Evolutionary conservation across 2,113 vertebrate genomes (phyloP).

Genomic region (Paradoxurus hermaphroditus): DNA sequence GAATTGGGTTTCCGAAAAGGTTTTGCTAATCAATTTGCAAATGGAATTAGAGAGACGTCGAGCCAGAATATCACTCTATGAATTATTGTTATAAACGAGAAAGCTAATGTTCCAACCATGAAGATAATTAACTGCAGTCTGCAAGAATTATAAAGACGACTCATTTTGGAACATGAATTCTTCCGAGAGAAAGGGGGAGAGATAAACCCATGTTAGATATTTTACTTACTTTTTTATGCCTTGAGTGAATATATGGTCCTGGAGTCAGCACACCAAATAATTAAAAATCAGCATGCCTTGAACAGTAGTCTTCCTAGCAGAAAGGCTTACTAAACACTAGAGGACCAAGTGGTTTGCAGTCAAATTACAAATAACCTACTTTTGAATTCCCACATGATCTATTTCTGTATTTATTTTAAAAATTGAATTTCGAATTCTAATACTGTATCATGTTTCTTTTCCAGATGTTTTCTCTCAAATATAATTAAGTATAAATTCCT

Average conservation of each 20-base stretch:
- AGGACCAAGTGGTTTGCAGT: constrained; percentile 28
- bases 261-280: neutral
- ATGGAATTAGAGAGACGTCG: neutral
- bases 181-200: neutral
- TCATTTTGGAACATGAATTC: constrained; percentile 23
- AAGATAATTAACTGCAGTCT: constrained; percentile 4
- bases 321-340: constrained; percentile 56
- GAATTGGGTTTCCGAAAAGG: neutral
- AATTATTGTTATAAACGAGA: constrained; percentile 4
- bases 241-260: constrained; percentile 19
- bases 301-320: constrained; percentile 33
- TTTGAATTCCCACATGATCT: constrained; percentile 58
- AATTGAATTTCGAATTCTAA: constrained; percentile 71
- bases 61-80: neutral
- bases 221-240: constrained; percentile 18
- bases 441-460: constrained; percentile 77
- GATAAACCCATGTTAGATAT: neutral
- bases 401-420: constrained; percentile 69
- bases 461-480: constrained; percentile 86
- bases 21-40: neutral
- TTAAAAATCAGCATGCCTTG: neutral
- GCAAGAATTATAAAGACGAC: neutral
- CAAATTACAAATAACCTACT: constrained; percentile 54
- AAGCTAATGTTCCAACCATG: neutral
- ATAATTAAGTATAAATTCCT: constrained; percentile 83